Evolutionary conservation across 2,113 vertebrate genomes (phyloP).

Genomic region (Pachyramphus minor): DNA sequence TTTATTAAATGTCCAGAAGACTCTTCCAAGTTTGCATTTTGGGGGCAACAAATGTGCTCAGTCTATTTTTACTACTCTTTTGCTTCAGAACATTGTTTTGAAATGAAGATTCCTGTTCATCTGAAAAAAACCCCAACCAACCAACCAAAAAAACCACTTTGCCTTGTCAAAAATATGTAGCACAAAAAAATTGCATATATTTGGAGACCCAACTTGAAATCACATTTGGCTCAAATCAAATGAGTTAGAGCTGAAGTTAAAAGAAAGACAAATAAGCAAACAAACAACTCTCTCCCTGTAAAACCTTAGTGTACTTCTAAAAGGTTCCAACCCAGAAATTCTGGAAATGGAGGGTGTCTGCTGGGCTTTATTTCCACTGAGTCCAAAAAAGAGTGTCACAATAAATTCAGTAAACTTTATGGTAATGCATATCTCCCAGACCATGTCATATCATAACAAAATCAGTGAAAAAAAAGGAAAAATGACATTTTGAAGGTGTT

Average conservation of each 20-base stretch:
- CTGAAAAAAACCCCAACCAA: neutral
- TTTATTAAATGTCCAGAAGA: neutral
- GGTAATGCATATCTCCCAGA: neutral
- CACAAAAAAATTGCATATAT: neutral
- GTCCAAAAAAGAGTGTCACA: neutral
- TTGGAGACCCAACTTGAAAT: neutral
- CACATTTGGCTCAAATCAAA: neutral
- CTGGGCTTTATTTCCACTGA: neutral
- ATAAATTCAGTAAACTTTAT: neutral
- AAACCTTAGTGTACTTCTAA: neutral
- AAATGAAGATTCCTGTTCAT: neutral
- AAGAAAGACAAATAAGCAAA: neutral
- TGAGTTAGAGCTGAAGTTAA: neutral
- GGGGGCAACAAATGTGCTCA: rapidly evolving
- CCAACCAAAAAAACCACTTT: neutral
- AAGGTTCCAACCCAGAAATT: neutral
- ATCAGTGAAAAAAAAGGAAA: neutral
- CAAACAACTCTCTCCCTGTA: neutral
- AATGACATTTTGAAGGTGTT: too few species aligned
- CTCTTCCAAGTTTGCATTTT: neutral
- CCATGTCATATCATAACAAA: neutral
- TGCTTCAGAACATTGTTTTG: neutral
- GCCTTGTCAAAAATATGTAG: neutral
- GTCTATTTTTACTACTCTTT: neutral
- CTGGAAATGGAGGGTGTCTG: neutral